These are phyloP conservation scores for Drosophila quadrilineata DNA, from an alignment of 1,140 invertebrate species.

Conservation along the genomic window DNA sequence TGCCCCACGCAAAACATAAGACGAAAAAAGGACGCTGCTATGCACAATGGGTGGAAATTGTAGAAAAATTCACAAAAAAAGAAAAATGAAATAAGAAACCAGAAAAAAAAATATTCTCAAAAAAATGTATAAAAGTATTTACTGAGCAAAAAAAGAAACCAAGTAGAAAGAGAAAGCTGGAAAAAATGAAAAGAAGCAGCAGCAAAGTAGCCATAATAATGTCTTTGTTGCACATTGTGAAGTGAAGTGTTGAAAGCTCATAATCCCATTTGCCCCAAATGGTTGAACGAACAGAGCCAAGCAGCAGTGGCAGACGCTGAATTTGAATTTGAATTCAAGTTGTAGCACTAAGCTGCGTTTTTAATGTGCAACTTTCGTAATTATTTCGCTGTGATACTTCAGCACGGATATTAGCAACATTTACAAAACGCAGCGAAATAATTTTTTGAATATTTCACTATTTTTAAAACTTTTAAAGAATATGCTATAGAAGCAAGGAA, in stretches of 20 bases:
- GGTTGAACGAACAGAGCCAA: constrained; percentile 26
- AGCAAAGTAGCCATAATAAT: constrained; percentile 66
- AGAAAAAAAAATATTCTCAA: constrained; percentile 2
- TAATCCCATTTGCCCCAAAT: constrained; percentile 61
- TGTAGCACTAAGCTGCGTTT: too few relatives aligned
- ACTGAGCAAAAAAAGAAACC: not conserved
- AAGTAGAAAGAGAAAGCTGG: too few relatives aligned
- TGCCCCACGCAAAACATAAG: constrained; percentile 54
- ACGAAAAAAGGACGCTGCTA: constrained; percentile 65
- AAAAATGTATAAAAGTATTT: constrained; percentile 11
- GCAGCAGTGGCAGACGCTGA: constrained; percentile 2
- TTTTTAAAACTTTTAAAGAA: too few relatives aligned
- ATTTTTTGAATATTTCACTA: too few relatives aligned
- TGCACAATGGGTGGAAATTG: constrained; percentile 61
- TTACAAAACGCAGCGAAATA: too few relatives aligned
- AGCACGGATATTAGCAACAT: too few relatives aligned
- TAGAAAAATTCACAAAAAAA: constrained; percentile 24
- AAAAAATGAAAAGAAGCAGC: constrained; percentile 28
- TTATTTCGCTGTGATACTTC: too few relatives aligned
- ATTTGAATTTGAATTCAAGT: constrained; percentile 15
- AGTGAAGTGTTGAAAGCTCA: constrained; percentile 66
- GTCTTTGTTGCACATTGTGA: constrained; percentile 70
- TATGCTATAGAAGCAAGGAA: too few relatives aligned
- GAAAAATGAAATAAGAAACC: not conserved
- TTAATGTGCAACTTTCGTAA: too few relatives aligned